A percentile compares a stretch with the other conserved stretches of the same genome.
phyloP scores from a whole-genome alignment of 2,888 invertebrate species.

The Drosophila pseudotakahashii region DNA sequence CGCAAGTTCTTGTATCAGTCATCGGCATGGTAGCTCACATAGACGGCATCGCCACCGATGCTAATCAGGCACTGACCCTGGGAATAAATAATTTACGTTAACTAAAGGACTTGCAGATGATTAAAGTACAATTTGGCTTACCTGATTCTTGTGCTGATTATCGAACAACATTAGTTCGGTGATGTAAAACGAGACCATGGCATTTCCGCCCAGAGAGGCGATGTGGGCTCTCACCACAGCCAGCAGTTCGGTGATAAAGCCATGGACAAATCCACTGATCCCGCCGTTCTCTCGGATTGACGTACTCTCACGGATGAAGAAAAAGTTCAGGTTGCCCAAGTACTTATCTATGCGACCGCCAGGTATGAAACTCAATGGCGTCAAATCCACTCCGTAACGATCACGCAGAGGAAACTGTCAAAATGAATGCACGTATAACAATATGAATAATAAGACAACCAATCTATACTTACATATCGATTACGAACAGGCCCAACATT shows the following conservation, averaged over 20 bases:
- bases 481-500: slow-evolving; percentile 47
- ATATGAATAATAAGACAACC: not conserved
- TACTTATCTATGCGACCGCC: slow-evolving; percentile 92
- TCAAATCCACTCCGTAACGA: slow-evolving; percentile 89
- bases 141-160: slow-evolving; percentile 98
- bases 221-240: slow-evolving; percentile 97
- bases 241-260: slow-evolving; percentile 95
- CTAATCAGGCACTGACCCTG: slow-evolving; percentile 98
- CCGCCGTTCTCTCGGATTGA: slow-evolving; percentile 96
- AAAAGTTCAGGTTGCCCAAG: slow-evolving; percentile 95
- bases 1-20: slow-evolving; percentile 83
- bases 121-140: slow-evolving; percentile 81
- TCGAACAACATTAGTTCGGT: slow-evolving; percentile 95
- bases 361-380: slow-evolving; percentile 91
- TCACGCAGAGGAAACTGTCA: slow-evolving; percentile 81
- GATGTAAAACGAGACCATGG: slow-evolving; percentile 96
- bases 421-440: not conserved
- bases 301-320: slow-evolving; percentile 97
- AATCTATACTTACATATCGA: slow-evolving; percentile 63
- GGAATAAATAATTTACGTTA: slow-evolving; percentile 59
- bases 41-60: slow-evolving; percentile 97
- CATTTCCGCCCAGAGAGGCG: slow-evolving; percentile 96
- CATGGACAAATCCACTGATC: slow-evolving; percentile 96
- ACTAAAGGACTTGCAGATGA: not conserved
- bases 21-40: slow-evolving; percentile 89